Base-by-base conservation (phyloP, 53 echinoderm and acorn worm species). In the Arbacia lixula region DNA sequence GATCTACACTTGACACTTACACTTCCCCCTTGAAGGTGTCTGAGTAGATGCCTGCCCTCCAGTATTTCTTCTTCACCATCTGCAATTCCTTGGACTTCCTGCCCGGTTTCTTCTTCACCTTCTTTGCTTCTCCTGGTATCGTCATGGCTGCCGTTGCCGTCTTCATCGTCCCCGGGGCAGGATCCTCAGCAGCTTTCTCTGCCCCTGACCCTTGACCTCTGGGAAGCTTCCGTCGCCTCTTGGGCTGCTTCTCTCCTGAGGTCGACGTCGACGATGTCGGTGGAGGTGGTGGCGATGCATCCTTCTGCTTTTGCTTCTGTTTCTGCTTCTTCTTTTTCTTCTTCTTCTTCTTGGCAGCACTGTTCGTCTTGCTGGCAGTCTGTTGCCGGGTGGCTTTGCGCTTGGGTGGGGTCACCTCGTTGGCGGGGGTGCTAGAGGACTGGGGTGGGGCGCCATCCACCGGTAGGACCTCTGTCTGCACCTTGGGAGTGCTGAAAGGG, bases 21-120 rank as follows among this genome's bases (percentile, higher is more conserved):
- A 68, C 36, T 36, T 99, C 99, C 69, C 92, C 83, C 55, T 95
- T 99, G 73, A 92, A 99, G 51, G 94, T 87, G 60, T 81, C 83
- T 6, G 99, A 99, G 72, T 99, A 99, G 71, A 99, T 99, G 56
- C 99, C 99, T 19, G 99, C 99, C 39, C 90, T 88, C 99, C 99
- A 99, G 87, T 88, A 99, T 28, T 86, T 86, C 85, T 89, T 92
- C 68, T 86, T 86, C 3, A 87, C 76, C 31, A 79, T 46, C 35
- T 81, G 89, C 49, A 68, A 72, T 39, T 93, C 90, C 62, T 89
- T 93, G 12, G 56, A 46, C 14, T 72, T 86, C 49, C 49, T 79
- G 1, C 63, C 66, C 14, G 35, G 42, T 20, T 71, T 71, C 66
- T 53, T 58, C 72, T 69, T 71, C 36, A 35, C 61, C 49, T 85